These are phyloP conservation scores for Heteractis magnifica DNA, from an alignment of 92 coral and sea anemone species.

Conservation along the genomic window DNA sequence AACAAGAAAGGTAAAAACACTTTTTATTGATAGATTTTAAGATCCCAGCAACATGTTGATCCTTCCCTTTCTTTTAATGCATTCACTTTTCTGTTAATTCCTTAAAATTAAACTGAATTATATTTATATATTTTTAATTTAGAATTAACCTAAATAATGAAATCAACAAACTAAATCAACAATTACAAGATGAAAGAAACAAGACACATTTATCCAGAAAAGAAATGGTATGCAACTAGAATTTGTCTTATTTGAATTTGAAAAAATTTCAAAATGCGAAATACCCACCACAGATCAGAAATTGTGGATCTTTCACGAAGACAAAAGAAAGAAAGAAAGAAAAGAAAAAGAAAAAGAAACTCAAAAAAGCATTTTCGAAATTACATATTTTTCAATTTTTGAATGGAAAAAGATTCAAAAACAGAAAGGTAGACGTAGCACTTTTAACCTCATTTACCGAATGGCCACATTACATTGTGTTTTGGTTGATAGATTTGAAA, in stretches of 20 bases:
- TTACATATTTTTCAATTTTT: too few relatives aligned
- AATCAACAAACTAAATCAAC: constrained; percentile 46
- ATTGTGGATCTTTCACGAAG: too few relatives aligned
- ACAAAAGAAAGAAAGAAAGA: too few relatives aligned
- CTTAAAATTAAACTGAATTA: neutral
- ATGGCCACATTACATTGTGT: neutral
- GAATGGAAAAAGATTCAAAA: too few relatives aligned
- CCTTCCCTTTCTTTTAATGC: neutral
- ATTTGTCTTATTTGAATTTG: neutral
- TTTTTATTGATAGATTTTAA: neutral
- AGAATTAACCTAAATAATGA: constrained; percentile 59
- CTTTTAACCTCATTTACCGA: neutral
- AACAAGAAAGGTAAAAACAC: constrained; percentile 65
- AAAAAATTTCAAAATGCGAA: too few relatives aligned
- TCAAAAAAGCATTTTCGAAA: too few relatives aligned
- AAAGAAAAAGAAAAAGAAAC: too few relatives aligned
- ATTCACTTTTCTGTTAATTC: neutral
- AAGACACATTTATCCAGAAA: constrained; percentile 35
- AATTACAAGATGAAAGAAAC: constrained; percentile 60
- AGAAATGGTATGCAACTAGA: constrained; percentile 45
- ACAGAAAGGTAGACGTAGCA: too few relatives aligned
- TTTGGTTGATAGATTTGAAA: neutral
- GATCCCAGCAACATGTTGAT: neutral
- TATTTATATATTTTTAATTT: neutral
- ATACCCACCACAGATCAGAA: too few relatives aligned